These are phyloP conservation scores for Parazoanthus atlanticus DNA, from an alignment of 92 coral and sea anemone genomes.

Conservation along the genomic window DNA sequence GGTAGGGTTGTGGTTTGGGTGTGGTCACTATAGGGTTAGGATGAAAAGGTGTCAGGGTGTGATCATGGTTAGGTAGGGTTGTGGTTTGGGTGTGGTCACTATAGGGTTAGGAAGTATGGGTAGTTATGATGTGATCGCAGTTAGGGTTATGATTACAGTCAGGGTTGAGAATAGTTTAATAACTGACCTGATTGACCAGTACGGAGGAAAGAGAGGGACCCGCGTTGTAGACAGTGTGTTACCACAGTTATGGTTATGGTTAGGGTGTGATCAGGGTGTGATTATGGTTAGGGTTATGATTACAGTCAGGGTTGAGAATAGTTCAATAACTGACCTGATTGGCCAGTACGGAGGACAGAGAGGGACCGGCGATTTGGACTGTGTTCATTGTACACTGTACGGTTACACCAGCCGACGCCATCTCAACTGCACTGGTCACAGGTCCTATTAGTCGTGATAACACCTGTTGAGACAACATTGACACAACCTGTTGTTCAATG, in stretches of 20 bases:
- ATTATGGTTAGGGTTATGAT: not conserved
- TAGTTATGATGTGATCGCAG: too few species aligned
- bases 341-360: constrained; percentile 59
- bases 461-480: constrained; percentile 23
- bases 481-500: too few species aligned
- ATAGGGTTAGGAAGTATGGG: too few species aligned
- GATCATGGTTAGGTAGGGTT: not conserved
- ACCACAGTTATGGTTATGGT: not conserved
- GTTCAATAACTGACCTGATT: constrained; percentile 57
- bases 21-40: too few species aligned
- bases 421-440: constrained; percentile 62
- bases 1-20: not conserved
- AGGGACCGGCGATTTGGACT: constrained; percentile 57
- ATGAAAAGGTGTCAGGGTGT: too few species aligned
- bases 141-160: too few species aligned
- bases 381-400: constrained; percentile 54
- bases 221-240: too few species aligned
- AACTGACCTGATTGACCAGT: constrained; percentile 70
- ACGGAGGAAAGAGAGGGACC: constrained; percentile 58
- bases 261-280: too few species aligned
- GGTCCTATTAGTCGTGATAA: constrained; percentile 65
- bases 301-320: not conserved
- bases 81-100: not conserved
- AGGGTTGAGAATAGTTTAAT: not conserved
- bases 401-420: constrained; percentile 53